Percentiles rank a stretch among this genome's conserved stretches.
phyloP scores from a whole-genome alignment of 2,888 invertebrate species.

The Uropetala carovei region DNA sequence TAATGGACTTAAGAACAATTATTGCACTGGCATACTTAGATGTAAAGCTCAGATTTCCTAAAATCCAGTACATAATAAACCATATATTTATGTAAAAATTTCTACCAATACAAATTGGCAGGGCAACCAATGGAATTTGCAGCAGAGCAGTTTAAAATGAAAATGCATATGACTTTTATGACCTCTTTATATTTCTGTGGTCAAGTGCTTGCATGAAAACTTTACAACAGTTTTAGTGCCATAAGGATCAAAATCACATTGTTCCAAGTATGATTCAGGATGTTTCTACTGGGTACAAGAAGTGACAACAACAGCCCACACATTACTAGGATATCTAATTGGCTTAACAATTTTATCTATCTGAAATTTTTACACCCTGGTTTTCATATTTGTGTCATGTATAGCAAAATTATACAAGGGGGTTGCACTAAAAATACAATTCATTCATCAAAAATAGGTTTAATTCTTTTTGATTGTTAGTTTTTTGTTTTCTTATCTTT shows the following conservation, averaged over 20 bases:
- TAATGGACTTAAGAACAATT: too few relatives aligned
- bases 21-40: too few relatives aligned
- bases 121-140: neutral
- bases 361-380: conserved; percentile 38
- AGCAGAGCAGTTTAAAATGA: neutral
- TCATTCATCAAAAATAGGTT: conserved; percentile 64
- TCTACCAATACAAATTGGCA: neutral
- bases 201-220: conserved; percentile 52
- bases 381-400: conserved; percentile 44
- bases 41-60: too few relatives aligned
- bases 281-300: conserved; percentile 53
- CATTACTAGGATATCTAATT: conserved; percentile 41
- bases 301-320: conserved; percentile 38
- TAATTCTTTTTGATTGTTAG: conserved; percentile 54
- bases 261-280: neutral
- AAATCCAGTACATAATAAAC: too few relatives aligned
- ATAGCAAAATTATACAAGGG: conserved; percentile 60
- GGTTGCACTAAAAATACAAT: conserved; percentile 61
- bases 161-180: neutral
- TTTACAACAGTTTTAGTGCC: conserved; percentile 60
- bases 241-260: conserved; percentile 61
- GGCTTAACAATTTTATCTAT: conserved; percentile 8
- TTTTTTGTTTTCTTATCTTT: neutral
- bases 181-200: conserved; percentile 44
- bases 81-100: neutral